A percentile compares a stretch with the other conserved stretches of the same genome.
Evolutionary conservation across 2,797 vertebrate genomes (phyloP).

Genomic region (Acanthurus leucopareius): DNA sequence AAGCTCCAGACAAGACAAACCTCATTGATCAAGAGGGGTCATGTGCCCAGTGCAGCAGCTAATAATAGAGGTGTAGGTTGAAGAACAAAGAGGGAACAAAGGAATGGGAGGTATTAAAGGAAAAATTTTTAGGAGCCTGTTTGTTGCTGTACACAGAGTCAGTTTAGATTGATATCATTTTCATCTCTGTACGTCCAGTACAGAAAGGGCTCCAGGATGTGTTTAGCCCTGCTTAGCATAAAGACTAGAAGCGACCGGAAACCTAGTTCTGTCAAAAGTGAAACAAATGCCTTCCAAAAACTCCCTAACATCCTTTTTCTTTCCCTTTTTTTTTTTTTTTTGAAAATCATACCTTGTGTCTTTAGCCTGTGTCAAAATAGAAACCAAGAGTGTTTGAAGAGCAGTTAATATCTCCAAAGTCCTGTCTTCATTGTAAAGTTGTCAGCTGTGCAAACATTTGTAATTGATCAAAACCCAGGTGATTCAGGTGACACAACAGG

Average conservation of each 20-base stretch:
- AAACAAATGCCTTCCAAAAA: conserved; percentile 17
- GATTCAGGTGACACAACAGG: conserved; percentile 41
- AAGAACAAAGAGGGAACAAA: conserved; percentile 39
- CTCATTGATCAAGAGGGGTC: conserved; percentile 31
- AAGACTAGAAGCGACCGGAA: conserved; percentile 27
- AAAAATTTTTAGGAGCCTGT: conserved; percentile 16
- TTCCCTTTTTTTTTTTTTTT: background rate
- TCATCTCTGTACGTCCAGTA: conserved; percentile 34
- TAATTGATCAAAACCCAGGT: conserved; percentile 49
- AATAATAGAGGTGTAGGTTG: conserved; percentile 60
- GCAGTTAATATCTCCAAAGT: conserved; percentile 23
- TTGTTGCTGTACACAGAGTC: conserved; percentile 14
- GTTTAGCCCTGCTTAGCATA: conserved; percentile 39
- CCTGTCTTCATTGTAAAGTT: conserved; percentile 44
- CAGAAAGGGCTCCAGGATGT: conserved; percentile 37
- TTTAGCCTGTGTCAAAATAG: conserved; percentile 56
- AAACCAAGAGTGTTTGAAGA: conserved; percentile 26
- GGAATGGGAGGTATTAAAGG: conserved; percentile 4
- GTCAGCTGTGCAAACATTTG: conserved; percentile 37
- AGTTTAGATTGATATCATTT: conserved; percentile 35
- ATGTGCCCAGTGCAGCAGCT: conserved; percentile 37
- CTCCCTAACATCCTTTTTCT: background rate
- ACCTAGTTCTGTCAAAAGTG: conserved; percentile 49
- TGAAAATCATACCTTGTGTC: conserved; percentile 33
- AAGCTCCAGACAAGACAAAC: conserved; percentile 16